phyloP scores from a whole-genome alignment of 2,113 vertebrate genomes.

The Hypanus sabinus region DNA sequence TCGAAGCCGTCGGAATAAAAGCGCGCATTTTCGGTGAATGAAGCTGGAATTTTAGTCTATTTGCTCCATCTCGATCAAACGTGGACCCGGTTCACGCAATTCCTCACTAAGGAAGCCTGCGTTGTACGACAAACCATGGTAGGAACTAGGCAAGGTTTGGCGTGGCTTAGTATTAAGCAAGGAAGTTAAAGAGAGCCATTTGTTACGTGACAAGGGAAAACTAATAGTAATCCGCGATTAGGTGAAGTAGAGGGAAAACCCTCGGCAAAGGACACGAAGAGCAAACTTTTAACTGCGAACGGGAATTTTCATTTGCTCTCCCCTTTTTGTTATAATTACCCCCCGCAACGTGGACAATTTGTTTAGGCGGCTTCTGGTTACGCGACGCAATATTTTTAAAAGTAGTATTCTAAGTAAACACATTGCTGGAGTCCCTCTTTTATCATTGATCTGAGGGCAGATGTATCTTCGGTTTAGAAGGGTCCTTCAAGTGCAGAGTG shows the following conservation, averaged over 20 bases:
- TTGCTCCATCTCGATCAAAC: constrained; percentile 72
- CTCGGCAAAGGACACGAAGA: constrained; percentile 45
- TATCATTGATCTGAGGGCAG: background rate
- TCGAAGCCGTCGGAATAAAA: background rate
- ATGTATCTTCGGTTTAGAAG: background rate
- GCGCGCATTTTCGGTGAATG: constrained; percentile 39
- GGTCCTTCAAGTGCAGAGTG: background rate
- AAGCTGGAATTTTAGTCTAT: constrained; percentile 67
- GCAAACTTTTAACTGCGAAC: background rate
- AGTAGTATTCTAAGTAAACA: background rate
- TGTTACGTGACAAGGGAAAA: constrained; percentile 58
- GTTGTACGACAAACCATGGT: constrained; percentile 46
- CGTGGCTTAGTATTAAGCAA: background rate
- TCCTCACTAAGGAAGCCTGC: constrained; percentile 53
- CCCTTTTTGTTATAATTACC: background rate
- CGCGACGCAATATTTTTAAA: background rate
- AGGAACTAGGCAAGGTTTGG: constrained; percentile 46
- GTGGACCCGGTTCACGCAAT: constrained; percentile 64
- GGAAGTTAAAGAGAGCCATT: background rate
- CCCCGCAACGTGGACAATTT: background rate
- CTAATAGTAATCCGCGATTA: constrained; percentile 64
- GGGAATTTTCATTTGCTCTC: background rate
- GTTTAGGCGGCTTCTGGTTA: background rate
- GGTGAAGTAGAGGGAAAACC: constrained; percentile 57
- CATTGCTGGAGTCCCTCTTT: background rate